A percentile compares a stretch with the other conserved stretches of the same genome.
These are phyloP conservation scores for Pocillopora grandis DNA, from an alignment of 92 coral and sea anemone species.

Conservation along the genomic window DNA sequence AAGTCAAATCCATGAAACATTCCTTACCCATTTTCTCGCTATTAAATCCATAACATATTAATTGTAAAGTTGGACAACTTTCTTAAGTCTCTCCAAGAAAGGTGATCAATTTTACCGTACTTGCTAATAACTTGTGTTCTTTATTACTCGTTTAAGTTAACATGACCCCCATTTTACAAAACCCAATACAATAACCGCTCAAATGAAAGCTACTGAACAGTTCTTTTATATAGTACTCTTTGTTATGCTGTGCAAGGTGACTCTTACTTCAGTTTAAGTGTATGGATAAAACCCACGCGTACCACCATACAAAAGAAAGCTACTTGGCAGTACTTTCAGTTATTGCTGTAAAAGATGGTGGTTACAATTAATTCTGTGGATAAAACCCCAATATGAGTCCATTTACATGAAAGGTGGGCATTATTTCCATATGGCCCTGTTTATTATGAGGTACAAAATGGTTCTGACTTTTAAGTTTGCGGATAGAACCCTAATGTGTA, in stretches of 20 bases:
- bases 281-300: background rate
- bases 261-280: background rate
- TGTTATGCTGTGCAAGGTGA: background rate
- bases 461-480: background rate
- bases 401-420: background rate
- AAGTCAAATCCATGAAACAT: too few species aligned
- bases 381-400: background rate
- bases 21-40: too few species aligned
- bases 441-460: background rate
- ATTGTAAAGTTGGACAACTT: too few species aligned
- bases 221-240: background rate
- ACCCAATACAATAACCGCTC: too few species aligned
- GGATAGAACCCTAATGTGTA: background rate
- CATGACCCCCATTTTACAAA: too few species aligned
- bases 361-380: background rate
- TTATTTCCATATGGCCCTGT: background rate
- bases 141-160: too few species aligned
- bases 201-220: background rate
- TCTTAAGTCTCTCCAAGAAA: too few species aligned
- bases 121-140: too few species aligned
- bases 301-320: conserved; percentile 9
- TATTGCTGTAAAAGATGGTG: background rate
- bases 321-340: background rate
- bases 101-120: too few species aligned
- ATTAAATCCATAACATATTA: too few species aligned